Evolutionary conservation across 30 jellyfish, hydroid and myxozoan genomes (phyloP), one percentile per base, ranked within the genome.

Genomic region (Turritopsis dohrnii): DNA sequence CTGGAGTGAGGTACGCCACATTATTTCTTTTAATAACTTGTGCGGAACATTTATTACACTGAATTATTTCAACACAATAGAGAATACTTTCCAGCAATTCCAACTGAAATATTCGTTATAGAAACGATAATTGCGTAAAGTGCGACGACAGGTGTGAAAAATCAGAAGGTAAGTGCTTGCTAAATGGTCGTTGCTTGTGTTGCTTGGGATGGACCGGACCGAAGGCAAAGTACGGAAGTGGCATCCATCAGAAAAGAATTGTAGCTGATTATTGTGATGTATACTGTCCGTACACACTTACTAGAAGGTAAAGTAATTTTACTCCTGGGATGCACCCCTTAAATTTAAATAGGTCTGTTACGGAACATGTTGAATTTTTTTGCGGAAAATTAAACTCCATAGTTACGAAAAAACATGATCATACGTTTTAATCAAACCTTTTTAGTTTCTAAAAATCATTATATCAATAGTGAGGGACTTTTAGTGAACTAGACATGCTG

Each of bases 201-300:
- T 80, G 87, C 26, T 17, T 28, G 80, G 87, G 87, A 21, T 80
- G 87, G 87, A 80, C 87, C 1, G 87, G 87, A 53, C 75, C 65
- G 1, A 18, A 53, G 54, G 87, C 87, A 21, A 19, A 53, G 29
- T 53, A 28, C 66, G 87, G 29, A 28, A 1, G 18, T 18, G 81
- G 31, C 30, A 27, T 23, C 9, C 77, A 69, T 27, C 19, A 69
- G 16, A 69, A 69, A 9, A 69, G 30, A 21, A 69, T 69, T 0
- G 77, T 69, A 9, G 77, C 77, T 7, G 77, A 69, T 69, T 69
- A 69, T 69, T 69, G 77, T 21, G 77, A 69, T 69, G 77, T 69
- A 9, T 69, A 69, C 22, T 69, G 77, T 69, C 77, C 77, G 30
- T 69, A 69, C 77, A 69, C 77, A 5, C 60, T 41, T 3, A 13